Base-by-base conservation (phyloP, 2,888 invertebrate species). In the Harpagoxenus sublaevis region DNA sequence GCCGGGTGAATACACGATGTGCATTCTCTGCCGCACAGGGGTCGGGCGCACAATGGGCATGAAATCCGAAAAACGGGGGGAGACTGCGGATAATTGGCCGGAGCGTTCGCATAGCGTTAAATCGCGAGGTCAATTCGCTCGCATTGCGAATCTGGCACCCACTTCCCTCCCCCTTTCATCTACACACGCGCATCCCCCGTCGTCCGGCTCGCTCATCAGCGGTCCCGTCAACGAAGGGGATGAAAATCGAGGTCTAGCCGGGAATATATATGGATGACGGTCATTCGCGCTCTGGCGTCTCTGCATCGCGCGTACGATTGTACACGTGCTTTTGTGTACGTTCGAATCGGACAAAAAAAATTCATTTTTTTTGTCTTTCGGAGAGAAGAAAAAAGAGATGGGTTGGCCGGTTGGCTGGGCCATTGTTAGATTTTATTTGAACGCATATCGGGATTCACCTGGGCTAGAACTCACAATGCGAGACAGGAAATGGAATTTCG, bases 51-150 rank as follows among this genome's bases (percentile, higher is more conserved):
- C 89, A 92, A 91, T 91, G 90, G 91, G 89, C 89, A 88, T 88
- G 87, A 89, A 90, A 88, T 90, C 88, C 89, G 87, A 91, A 91
- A 90, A 90, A 91, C 18, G 66, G 89, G 88, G 89, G 88, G 90
- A 86, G 88, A 88, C 90, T 92, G 90, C 90, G 78, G 91, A 92
- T 92, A 92, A 92, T 92, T 92, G 92, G 92, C 89, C 85, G 83
- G 88, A 88, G 90, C 90, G 91, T 93, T 93, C 92, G 92, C 93
- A 88, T 84, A 91, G 90, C 90, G 92, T 92, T 91, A 91, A 93
- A 92, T 92, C 89, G 89, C 88, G 89, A 91, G 90, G 90, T 90
- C 89, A 88, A 91, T 90, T 88, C 91, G 90, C 88, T 89, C 87
- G 91, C 89, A 87, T 89, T 89, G 87, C 88, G 88, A 79, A 90